These are phyloP conservation scores for Poeciliopsis paucimaculata DNA, from an alignment of 2,797 vertebrate species.

Conservation along the genomic window DNA sequence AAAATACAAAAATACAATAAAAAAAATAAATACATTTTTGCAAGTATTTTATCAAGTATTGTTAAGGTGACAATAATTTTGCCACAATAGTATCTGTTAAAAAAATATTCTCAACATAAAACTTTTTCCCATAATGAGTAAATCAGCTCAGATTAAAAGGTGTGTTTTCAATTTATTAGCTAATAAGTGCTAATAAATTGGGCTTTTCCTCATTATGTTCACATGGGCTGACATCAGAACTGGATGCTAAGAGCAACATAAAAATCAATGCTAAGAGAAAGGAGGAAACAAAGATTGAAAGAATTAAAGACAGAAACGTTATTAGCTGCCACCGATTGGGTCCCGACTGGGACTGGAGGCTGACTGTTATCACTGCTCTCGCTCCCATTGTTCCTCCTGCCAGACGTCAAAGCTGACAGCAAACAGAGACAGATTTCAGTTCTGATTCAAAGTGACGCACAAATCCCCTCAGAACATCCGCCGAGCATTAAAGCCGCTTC, in stretches of 20 bases:
- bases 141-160: neutral
- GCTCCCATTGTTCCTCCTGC: constrained; percentile 39
- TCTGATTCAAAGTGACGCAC: constrained; percentile 15
- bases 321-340: constrained; percentile 18
- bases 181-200: neutral
- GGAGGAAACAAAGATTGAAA: neutral
- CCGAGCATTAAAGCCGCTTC: constrained; percentile 15
- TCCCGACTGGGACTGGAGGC: constrained; percentile 23
- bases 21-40: no score
- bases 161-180: neutral
- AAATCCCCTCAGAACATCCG: constrained; percentile 7
- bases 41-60: neutral
- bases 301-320: constrained; percentile 8
- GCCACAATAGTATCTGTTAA: neutral
- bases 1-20: no score
- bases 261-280: neutral
- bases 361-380: constrained; percentile 54
- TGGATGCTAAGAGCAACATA: no score
- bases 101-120: neutral
- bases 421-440: constrained; percentile 25
- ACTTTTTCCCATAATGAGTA: neutral
- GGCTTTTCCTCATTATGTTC: neutral
- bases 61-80: neutral
- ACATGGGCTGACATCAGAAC: neutral
- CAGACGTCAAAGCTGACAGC: constrained; percentile 58